A percentile compares a stretch with the other conserved stretches of the same genome.
phyloP scores from a whole-genome alignment of 2,888 invertebrate genomes.

The Xestia xanthographa region DNA sequence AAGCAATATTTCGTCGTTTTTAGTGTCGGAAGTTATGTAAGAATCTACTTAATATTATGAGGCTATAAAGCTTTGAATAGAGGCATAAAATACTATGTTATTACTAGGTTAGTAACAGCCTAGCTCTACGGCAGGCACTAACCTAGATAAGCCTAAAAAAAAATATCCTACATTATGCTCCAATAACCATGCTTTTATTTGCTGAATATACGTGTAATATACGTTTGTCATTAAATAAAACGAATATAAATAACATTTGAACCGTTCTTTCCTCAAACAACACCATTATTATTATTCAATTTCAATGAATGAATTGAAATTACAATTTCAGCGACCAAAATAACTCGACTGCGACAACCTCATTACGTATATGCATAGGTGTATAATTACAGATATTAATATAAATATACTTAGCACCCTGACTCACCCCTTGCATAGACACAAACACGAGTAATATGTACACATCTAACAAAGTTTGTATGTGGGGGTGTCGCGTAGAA shows the following conservation, averaged over 20 bases:
- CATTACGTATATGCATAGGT: not conserved
- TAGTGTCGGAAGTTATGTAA: slow-evolving; percentile 41
- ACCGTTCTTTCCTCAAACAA: not conserved
- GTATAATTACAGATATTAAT: slow-evolving; percentile 39
- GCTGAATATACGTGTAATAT: not conserved
- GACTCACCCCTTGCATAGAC: slow-evolving; percentile 50
- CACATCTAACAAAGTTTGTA: not conserved
- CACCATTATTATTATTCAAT: not conserved
- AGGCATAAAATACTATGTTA: slow-evolving; percentile 31
- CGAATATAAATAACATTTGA: not conserved
- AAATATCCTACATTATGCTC: not conserved
- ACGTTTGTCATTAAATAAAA: not conserved
- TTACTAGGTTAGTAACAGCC: slow-evolving; percentile 17
- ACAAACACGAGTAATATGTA: not conserved
- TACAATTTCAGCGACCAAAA: slow-evolving; percentile 11
- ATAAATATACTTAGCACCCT: slow-evolving; percentile 15
- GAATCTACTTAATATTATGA: slow-evolving; percentile 38
- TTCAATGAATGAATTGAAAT: slow-evolving; percentile 9
- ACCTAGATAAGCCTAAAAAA: not conserved
- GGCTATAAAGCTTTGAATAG: slow-evolving; percentile 25
- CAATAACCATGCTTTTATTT: not conserved
- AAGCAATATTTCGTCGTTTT: slow-evolving; percentile 12
- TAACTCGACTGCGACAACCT: slow-evolving; percentile 5
- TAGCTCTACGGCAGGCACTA: not conserved
- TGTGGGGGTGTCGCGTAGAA: not conserved